These are phyloP conservation scores for Sthenelais limicola DNA, from an alignment of 2,888 invertebrate genomes.

Conservation along the genomic window DNA sequence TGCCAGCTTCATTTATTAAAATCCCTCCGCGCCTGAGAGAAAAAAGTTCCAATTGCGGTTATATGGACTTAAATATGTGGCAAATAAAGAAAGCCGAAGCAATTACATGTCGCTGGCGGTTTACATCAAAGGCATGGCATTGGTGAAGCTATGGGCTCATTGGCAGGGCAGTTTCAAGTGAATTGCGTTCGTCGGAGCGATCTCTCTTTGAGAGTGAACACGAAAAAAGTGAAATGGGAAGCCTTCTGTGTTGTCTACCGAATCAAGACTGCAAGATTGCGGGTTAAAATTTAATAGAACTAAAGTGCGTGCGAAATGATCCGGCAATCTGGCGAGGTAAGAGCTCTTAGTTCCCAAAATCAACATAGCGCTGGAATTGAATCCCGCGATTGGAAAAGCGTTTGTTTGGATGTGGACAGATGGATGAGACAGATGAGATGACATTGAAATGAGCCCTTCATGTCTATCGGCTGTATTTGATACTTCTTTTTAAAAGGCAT, in stretches of 20 bases:
- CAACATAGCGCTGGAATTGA: neutral
- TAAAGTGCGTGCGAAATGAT: conserved; percentile 19
- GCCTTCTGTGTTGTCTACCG: conserved; percentile 19
- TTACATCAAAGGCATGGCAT: conserved; percentile 15
- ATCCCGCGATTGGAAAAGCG: no score
- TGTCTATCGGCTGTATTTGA: no score
- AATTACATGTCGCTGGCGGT: conserved; percentile 29
- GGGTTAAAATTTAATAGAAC: conserved; percentile 29
- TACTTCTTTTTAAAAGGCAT: no score
- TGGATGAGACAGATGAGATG: no score
- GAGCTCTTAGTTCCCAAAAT: neutral
- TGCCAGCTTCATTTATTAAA: conserved; percentile 14
- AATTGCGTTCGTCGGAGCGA: conserved; percentile 11
- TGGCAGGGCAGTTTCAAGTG: neutral
- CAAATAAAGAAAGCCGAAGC: conserved; percentile 35
- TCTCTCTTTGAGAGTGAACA: neutral
- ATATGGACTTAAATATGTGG: conserved; percentile 37
- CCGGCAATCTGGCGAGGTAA: neutral
- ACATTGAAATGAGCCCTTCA: no score
- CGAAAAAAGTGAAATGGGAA: neutral
- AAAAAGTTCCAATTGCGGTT: conserved; percentile 36
- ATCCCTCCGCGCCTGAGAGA: conserved; percentile 1
- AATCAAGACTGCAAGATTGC: neutral
- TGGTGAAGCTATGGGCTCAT: neutral
- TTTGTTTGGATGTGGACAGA: no score